These are phyloP conservation scores for Galeruca laticollis DNA, from an alignment of 2,888 invertebrate species.

Conservation along the genomic window DNA sequence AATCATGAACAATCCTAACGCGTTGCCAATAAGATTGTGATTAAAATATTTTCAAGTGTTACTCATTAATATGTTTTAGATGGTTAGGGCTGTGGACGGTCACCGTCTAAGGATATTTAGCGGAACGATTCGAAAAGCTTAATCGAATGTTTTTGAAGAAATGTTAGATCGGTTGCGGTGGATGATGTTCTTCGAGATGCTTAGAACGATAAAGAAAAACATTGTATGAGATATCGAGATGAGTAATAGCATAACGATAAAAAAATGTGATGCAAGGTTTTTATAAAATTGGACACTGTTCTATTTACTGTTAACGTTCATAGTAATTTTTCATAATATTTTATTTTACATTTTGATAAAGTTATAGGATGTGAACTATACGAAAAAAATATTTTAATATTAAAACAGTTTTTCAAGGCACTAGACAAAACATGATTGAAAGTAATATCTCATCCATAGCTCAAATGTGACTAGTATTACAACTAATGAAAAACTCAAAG, in stretches of 20 bases:
- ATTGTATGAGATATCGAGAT: neutral
- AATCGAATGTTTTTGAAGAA: constrained; percentile 12
- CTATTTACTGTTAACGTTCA: too few species aligned
- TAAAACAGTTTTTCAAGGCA: too few species aligned
- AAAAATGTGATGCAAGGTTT: too few species aligned
- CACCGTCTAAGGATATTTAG: constrained; percentile 57
- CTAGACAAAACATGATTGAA: too few species aligned
- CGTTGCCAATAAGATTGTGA: constrained; percentile 61
- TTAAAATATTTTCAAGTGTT: constrained; percentile 61
- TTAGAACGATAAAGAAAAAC: neutral
- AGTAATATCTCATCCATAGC: too few species aligned
- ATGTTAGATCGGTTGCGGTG: neutral
- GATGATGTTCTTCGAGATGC: neutral
- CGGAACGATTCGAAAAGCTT: constrained; percentile 2
- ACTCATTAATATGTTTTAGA: constrained; percentile 55
- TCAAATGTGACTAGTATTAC: too few species aligned
- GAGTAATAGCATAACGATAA: neutral
- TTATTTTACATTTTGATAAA: too few species aligned
- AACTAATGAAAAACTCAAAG: too few species aligned
- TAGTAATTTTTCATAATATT: too few species aligned
- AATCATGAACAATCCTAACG: constrained; percentile 56
- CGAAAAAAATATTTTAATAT: too few species aligned
- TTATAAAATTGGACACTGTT: too few species aligned
- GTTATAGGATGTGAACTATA: too few species aligned
- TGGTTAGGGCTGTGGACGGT: constrained; percentile 34